These are phyloP conservation scores for Petrocephalus zakoni DNA, from an alignment of 2,113 vertebrate genomes.

Conservation along the genomic window DNA sequence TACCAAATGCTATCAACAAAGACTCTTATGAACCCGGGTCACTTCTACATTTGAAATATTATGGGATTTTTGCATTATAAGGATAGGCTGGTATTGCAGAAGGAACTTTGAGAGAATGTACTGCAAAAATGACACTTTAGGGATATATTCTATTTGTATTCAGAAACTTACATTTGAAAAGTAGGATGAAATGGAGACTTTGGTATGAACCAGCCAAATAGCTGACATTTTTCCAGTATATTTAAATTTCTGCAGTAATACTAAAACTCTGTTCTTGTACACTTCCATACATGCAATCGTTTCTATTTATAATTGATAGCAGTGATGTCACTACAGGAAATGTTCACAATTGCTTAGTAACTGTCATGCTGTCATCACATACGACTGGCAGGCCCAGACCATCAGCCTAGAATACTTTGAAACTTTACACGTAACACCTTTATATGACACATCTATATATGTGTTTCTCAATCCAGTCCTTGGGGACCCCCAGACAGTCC, in stretches of 20 bases:
- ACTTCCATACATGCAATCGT: no score
- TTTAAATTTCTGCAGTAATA: not conserved
- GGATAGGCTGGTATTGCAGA: not conserved
- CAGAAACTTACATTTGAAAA: not conserved
- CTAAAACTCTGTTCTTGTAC: not conserved
- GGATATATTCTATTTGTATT: not conserved
- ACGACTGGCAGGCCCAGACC: not conserved
- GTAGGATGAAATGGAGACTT: not conserved
- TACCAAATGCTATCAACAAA: not conserved
- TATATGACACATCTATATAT: not conserved
- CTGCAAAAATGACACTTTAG: not conserved
- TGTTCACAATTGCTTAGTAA: not conserved
- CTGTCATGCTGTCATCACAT: not conserved
- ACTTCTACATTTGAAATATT: not conserved
- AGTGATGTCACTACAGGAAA: not conserved
- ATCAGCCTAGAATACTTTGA: not conserved
- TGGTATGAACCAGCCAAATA: not conserved
- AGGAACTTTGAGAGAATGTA: not conserved
- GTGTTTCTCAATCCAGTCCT: not conserved
- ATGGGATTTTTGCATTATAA: not conserved
- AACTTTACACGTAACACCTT: not conserved
- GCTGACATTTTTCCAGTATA: not conserved
- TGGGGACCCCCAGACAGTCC: not conserved
- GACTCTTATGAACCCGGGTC: not conserved
- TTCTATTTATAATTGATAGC: not conserved